Percentiles rank a stretch among this genome's conserved stretches.
Conservation (phyloP, 2,113 vertebrate genomes). For the Istiophorus platypterus region DNA sequence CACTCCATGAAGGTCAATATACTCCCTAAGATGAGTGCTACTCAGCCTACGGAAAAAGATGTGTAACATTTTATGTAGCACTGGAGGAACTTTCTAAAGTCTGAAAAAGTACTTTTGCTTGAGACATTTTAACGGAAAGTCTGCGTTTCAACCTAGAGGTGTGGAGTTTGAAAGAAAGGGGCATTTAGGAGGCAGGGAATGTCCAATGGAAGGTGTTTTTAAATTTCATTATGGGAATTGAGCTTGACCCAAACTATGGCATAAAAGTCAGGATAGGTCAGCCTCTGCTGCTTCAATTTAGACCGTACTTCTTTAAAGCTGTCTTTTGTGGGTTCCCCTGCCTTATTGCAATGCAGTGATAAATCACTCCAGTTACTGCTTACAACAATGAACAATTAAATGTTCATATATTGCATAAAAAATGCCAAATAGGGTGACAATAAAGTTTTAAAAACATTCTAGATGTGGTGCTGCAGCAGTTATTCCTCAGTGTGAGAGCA, state of each 20-base stretch:
- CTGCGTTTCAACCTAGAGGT: neutral
- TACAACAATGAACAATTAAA: neutral
- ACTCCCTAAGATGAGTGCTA: neutral
- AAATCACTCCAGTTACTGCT: neutral
- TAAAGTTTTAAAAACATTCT: neutral
- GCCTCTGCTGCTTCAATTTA: neutral
- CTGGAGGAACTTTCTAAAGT: neutral
- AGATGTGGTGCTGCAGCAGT: slow-evolving; percentile 3
- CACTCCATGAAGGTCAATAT: neutral
- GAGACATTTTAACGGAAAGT: neutral
- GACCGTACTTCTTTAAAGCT: neutral
- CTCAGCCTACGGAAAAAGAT: neutral
- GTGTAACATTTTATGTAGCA: neutral
- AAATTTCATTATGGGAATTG: neutral
- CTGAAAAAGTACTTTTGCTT: neutral
- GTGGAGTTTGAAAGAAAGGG: neutral
- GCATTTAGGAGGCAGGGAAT: neutral
- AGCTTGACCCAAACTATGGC: neutral
- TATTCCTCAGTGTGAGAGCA: neutral
- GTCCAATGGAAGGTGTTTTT: neutral
- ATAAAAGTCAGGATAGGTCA: neutral
- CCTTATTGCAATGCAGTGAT: neutral
- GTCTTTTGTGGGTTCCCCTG: neutral
- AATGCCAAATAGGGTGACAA: neutral
- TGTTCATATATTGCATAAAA: neutral